These are phyloP conservation scores for Xiphorhynchus elegans DNA, from an alignment of 2,113 vertebrate species.

Conservation along the genomic window DNA sequence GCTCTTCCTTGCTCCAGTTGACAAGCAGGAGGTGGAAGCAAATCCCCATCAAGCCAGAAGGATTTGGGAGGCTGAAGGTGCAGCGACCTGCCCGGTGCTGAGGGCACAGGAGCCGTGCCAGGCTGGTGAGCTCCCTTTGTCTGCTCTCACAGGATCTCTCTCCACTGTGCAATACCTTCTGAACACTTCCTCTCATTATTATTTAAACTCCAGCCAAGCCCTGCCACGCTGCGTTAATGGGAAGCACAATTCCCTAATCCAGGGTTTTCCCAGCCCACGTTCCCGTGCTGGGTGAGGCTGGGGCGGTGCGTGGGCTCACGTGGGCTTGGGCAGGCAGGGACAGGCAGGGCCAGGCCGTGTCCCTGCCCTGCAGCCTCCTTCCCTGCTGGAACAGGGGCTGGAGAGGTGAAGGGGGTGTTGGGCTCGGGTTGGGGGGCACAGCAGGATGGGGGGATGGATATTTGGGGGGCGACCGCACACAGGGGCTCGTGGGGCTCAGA, in stretches of 20 bases:
- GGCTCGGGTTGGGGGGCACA: not conserved
- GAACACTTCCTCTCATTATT: not conserved
- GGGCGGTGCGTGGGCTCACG: rapidly evolving
- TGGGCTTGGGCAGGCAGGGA: not conserved
- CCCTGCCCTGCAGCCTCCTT: not conserved
- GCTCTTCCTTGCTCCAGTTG: not conserved
- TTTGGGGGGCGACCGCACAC: rapidly evolving
- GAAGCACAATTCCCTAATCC: rapidly evolving
- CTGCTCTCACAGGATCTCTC: not conserved
- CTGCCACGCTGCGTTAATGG: rapidly evolving
- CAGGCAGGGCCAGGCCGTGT: not conserved
- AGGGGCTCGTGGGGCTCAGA: rapidly evolving
- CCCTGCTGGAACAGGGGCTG: not conserved
- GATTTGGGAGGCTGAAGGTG: not conserved
- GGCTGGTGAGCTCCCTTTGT: not conserved
- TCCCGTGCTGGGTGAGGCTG: not conserved
- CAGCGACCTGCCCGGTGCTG: not conserved
- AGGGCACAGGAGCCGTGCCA: not conserved
- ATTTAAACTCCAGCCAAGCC: not conserved
- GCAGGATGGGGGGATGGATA: rapidly evolving
- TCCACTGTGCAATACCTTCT: not conserved
- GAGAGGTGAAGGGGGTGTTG: rapidly evolving
- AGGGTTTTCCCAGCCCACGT: not conserved
- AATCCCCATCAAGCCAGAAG: not conserved
- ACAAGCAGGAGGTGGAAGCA: not conserved